A percentile compares a stretch with the other conserved stretches of the same genome.
phyloP scores from a whole-genome alignment of 2,888 invertebrate species.

The Junonia oenone region DNA sequence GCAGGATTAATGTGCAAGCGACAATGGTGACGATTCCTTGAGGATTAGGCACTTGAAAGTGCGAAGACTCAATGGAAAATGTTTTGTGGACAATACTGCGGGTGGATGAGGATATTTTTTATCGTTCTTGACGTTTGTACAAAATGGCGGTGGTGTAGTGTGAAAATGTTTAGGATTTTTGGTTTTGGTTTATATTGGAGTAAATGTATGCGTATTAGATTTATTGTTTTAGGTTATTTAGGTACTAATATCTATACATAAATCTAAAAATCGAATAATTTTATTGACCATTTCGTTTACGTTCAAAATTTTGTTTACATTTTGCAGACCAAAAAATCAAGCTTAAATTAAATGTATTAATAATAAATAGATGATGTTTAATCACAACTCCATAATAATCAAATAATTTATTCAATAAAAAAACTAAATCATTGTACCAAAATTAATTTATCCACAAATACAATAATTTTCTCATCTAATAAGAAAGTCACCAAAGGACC shows the following conservation, averaged over 20 bases:
- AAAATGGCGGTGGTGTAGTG: constrained; percentile 8
- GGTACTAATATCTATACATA: too few relatives aligned
- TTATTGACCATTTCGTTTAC: too few relatives aligned
- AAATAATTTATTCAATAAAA: background rate
- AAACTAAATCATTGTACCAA: background rate
- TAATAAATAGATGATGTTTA: too few relatives aligned
- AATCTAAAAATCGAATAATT: too few relatives aligned
- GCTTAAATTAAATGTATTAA: too few relatives aligned
- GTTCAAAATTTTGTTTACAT: too few relatives aligned
- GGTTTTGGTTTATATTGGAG: too few relatives aligned
- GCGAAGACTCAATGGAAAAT: constrained; percentile 37
- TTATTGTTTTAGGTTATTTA: too few relatives aligned
- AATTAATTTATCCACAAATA: background rate
- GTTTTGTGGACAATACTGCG: constrained; percentile 29
- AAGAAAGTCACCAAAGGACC: background rate
- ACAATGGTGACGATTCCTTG: constrained; percentile 65
- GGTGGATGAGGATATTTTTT: constrained; percentile 19
- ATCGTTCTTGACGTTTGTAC: constrained; percentile 16
- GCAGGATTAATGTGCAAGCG: constrained; percentile 71
- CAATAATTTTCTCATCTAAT: background rate
- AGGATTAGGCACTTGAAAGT: constrained; percentile 57
- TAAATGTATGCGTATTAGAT: too few relatives aligned
- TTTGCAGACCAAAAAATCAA: too few relatives aligned
- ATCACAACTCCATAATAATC: too few relatives aligned
- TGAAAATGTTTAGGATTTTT: background rate